These are phyloP conservation scores for Capreolus pygargus DNA, from an alignment of 2,113 vertebrate genomes.

Conservation along the genomic window DNA sequence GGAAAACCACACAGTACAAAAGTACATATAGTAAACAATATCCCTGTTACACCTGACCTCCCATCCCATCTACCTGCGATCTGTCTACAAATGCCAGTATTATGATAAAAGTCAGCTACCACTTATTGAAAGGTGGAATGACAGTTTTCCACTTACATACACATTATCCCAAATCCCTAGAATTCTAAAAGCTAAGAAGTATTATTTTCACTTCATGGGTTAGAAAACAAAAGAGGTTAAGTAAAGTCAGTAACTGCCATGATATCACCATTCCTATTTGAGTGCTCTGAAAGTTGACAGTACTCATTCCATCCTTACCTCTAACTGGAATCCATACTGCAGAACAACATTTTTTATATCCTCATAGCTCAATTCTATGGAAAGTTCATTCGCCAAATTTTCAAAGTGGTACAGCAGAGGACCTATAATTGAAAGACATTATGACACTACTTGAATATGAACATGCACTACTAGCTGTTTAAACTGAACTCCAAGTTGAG, in stretches of 20 bases:
- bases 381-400: conserved; percentile 97
- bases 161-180: neutral
- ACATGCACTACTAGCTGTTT: neutral
- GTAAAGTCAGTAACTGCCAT: neutral
- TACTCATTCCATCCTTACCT: conserved; percentile 84
- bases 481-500: neutral
- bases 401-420: conserved; percentile 98
- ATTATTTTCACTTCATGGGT: neutral
- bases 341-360: conserved; percentile 93
- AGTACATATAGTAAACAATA: neutral
- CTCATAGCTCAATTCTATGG: conserved; percentile 97
- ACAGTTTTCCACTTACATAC: neutral
- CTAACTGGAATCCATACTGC: conserved; percentile 93
- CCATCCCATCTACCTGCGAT: neutral
- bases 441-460: conserved; percentile 32
- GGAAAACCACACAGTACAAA: neutral
- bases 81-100: neutral
- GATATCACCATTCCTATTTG: neutral
- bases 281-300: neutral
- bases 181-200: neutral
- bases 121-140: neutral
- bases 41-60: neutral
- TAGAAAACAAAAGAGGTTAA: neutral
- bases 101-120: neutral
- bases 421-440: conserved; percentile 82